A percentile compares a stretch with the other conserved stretches of the same genome.
Conservation (phyloP, 2,113 vertebrate species). For the Corynorhinus townsendii region DNA sequence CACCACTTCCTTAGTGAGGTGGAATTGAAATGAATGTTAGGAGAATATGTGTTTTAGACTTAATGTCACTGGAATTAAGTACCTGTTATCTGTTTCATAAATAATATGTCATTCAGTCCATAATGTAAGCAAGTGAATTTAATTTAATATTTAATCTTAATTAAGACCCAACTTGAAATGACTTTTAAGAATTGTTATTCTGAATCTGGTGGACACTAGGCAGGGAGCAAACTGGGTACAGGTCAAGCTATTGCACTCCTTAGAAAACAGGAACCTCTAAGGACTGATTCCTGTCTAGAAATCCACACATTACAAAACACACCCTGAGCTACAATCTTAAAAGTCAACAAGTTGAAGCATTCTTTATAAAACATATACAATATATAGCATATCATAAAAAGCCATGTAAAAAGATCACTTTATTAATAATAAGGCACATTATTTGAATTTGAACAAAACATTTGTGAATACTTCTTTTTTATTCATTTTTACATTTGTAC, state of each 20-base stretch:
- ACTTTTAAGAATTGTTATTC: not conserved
- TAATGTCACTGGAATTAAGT: not conserved
- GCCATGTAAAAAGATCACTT: not conserved
- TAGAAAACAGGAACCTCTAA: not conserved
- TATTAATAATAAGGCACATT: not conserved
- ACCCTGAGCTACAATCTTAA: not conserved
- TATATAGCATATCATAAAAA: not conserved
- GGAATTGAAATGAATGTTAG: not conserved
- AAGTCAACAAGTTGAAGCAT: not conserved
- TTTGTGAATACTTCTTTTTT: not conserved
- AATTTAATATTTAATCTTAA: not conserved
- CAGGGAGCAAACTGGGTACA: not conserved
- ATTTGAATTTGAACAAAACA: constrained; percentile 4
- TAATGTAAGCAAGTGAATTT: not conserved
- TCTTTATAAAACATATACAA: not conserved
- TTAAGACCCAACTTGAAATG: not conserved
- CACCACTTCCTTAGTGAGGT: not conserved
- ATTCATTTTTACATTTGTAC: not conserved
- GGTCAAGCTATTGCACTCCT: not conserved
- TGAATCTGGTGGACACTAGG: not conserved
- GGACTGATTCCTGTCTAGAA: not conserved
- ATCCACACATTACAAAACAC: not conserved
- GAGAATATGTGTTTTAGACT: not conserved
- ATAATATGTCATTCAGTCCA: not conserved
- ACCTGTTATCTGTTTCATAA: not conserved